These are phyloP conservation scores for Bimastos eiseni DNA, from an alignment of 2,888 invertebrate species.

Conservation along the genomic window DNA sequence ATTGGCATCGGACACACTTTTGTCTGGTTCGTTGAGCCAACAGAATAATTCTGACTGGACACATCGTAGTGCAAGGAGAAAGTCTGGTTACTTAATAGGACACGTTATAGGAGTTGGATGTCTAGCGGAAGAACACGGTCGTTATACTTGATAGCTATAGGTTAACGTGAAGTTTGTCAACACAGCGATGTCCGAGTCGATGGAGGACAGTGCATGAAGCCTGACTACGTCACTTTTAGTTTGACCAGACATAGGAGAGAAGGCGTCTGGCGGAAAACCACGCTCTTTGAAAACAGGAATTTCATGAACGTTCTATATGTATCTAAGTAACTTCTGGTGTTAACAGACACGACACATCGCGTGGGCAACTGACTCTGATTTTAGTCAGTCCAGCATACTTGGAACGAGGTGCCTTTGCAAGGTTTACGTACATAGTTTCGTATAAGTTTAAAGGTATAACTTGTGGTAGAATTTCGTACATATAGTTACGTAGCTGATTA, in stretches of 20 bases:
- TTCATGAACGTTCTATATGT: too few species aligned
- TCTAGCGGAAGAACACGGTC: neutral
- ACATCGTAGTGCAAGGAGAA: neutral
- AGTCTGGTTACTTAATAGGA: neutral
- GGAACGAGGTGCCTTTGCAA: too few species aligned
- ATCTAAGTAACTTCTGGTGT: too few species aligned
- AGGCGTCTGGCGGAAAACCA: neutral
- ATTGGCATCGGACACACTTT: neutral
- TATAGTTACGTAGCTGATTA: too few species aligned
- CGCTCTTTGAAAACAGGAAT: too few species aligned
- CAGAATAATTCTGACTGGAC: neutral
- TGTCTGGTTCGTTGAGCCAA: neutral
- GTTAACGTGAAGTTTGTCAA: neutral
- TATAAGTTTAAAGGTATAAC: neutral
- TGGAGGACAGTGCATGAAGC: neutral
- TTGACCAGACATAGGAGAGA: neutral
- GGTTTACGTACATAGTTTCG: too few species aligned
- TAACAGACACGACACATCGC: too few species aligned
- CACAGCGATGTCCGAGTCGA: neutral
- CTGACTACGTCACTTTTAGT: neutral
- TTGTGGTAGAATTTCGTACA: neutral
- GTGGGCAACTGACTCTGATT: too few species aligned
- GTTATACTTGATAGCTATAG: neutral
- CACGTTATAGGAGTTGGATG: too few species aligned
- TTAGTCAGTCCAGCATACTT: too few species aligned